Percentiles rank a stretch among this genome's conserved stretches.
These are phyloP conservation scores for Forbesichthys papilliferus DNA, from an alignment of 2,113 vertebrate genomes.

Conservation along the genomic window DNA sequence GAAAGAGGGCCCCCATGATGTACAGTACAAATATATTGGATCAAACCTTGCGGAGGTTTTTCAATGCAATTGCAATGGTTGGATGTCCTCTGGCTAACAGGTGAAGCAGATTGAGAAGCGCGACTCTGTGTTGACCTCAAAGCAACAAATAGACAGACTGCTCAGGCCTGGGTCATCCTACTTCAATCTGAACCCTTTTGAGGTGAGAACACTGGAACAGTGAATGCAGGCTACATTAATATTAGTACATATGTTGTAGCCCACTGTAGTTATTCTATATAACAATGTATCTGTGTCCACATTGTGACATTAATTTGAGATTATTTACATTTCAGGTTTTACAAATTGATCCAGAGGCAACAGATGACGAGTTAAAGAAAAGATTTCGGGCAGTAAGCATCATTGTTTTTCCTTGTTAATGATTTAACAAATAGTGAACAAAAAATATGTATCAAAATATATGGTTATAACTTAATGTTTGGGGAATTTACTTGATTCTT, in stretches of 20 bases:
- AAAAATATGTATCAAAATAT: too few species aligned
- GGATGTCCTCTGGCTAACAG: slow-evolving; percentile 65
- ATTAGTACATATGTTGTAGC: too few species aligned
- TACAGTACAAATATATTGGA: too few species aligned
- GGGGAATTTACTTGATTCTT: too few species aligned
- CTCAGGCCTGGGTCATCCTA: slow-evolving; percentile 93
- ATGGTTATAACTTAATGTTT: too few species aligned
- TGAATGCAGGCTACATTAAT: neutral
- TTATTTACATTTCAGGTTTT: slow-evolving; percentile 79
- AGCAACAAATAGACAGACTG: slow-evolving; percentile 96
- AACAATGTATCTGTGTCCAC: neutral
- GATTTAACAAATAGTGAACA: too few species aligned
- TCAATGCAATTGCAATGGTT: neutral
- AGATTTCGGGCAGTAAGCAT: slow-evolving; percentile 89
- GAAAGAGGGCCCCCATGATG: too few species aligned
- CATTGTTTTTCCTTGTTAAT: too few species aligned
- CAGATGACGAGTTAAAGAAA: slow-evolving; percentile 97
- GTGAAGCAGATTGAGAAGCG: slow-evolving; percentile 98
- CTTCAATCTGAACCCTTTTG: slow-evolving; percentile 97
- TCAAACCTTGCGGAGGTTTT: too few species aligned
- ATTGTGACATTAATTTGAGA: neutral
- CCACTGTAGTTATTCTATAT: neutral
- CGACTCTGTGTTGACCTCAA: slow-evolving; percentile 95
- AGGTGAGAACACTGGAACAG: slow-evolving; percentile 74
- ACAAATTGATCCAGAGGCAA: slow-evolving; percentile 95